Evolutionary conservation across 1,140 invertebrate species (phyloP).

Genomic region (Musca domestica): DNA sequence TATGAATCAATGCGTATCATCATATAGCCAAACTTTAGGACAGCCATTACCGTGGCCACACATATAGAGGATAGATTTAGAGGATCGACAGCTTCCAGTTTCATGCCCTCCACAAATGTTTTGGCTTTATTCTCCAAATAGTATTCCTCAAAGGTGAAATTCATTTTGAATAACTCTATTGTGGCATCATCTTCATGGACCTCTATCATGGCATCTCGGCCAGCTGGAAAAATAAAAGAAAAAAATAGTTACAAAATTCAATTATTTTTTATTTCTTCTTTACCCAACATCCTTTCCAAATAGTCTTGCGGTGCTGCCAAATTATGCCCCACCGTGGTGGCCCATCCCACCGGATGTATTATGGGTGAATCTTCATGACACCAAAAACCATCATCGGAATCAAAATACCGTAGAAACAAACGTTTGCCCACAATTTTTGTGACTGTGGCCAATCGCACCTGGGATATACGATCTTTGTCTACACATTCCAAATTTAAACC

Average conservation of each 20-base stretch:
- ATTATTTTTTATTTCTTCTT: slow-evolving; percentile 31
- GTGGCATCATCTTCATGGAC: slow-evolving; percentile 68
- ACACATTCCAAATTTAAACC: slow-evolving; percentile 90
- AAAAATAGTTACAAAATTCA: not conserved
- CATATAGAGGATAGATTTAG: slow-evolving; percentile 92
- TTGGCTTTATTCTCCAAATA: slow-evolving; percentile 49
- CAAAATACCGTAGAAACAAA: slow-evolving; percentile 86
- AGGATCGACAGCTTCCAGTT: slow-evolving; percentile 95
- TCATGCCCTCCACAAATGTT: slow-evolving; percentile 86
- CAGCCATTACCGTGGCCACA: slow-evolving; percentile 91
- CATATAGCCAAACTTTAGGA: slow-evolving; percentile 86
- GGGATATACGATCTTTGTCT: slow-evolving; percentile 91
- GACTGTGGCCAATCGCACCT: slow-evolving; percentile 86
- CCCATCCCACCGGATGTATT: slow-evolving; percentile 95
- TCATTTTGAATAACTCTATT: slow-evolving; percentile 69
- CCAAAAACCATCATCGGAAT: slow-evolving; percentile 88
- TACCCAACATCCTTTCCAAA: slow-evolving; percentile 62
- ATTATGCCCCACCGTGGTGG: slow-evolving; percentile 79
- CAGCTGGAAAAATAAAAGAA: slow-evolving; percentile 33
- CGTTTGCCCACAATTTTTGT: slow-evolving; percentile 88
- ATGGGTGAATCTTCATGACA: slow-evolving; percentile 92
- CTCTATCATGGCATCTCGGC: slow-evolving; percentile 52
- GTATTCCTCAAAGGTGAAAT: slow-evolving; percentile 53
- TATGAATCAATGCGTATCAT: slow-evolving; percentile 95
- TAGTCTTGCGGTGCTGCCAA: slow-evolving; percentile 80